Conservation (phyloP, 2,888 invertebrate genomes). For the Thysanoteuthis rhombus region DNA sequence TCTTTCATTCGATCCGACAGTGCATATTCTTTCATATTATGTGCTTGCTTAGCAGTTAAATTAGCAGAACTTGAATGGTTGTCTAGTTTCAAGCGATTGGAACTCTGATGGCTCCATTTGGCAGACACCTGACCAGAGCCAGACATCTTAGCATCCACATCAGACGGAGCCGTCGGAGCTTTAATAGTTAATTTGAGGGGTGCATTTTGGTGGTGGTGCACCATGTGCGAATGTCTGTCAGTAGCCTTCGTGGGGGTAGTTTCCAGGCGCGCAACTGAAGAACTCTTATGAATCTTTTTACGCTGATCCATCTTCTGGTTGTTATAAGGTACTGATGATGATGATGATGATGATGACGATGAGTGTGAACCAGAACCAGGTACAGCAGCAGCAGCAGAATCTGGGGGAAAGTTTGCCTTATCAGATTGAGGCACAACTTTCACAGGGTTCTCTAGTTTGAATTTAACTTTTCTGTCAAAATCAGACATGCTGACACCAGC, state of each 20-base stretch:
- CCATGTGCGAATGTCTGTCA: constrained; percentile 19
- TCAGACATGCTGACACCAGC: neutral
- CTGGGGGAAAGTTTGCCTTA: constrained; percentile 13
- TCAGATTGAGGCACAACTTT: neutral
- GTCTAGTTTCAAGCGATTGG: constrained; percentile 16
- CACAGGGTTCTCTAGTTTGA: constrained; percentile 13
- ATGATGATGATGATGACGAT: neutral
- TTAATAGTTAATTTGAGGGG: constrained; percentile 53
- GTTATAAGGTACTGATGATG: neutral
- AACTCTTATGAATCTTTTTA: constrained; percentile 35
- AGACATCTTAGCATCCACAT: constrained; percentile 23
- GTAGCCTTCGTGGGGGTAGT: neutral
- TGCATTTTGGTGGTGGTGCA: constrained; percentile 36
- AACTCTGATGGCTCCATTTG: constrained; percentile 34
- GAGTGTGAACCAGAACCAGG: neutral
- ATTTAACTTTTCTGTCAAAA: neutral
- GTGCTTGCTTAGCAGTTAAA: neutral
- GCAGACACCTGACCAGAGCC: constrained; percentile 31
- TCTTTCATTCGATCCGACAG: constrained; percentile 14
- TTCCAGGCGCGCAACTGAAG: constrained; percentile 29
- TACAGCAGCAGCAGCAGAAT: neutral
- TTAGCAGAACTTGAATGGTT: constrained; percentile 19
- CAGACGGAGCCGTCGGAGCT: constrained; percentile 34
- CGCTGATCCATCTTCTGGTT: constrained; percentile 24
- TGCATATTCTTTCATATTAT: constrained; percentile 16